Evolutionary conservation across 2,797 vertebrate species (phyloP).

Genomic region (Rhincodon typus): DNA sequence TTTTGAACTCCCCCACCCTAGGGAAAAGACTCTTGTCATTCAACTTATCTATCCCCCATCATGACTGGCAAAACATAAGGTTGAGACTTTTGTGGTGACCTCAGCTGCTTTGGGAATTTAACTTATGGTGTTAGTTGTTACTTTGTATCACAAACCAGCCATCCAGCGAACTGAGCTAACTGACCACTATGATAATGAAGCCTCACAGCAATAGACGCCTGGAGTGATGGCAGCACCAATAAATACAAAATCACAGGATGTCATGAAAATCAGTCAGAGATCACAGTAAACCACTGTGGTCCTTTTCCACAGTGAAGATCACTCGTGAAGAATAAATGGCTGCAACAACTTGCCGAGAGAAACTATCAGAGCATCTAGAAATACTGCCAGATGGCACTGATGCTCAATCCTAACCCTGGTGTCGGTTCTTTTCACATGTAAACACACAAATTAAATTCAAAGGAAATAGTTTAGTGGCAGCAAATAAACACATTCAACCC

Average conservation of each 20-base stretch:
- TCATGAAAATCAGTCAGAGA: neutral
- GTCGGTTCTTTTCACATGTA: neutral
- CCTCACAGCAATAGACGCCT: neutral
- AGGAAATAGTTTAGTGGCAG: neutral
- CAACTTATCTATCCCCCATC: too few relatives aligned
- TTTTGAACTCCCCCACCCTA: too few relatives aligned
- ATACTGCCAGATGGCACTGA: neutral
- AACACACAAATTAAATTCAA: neutral
- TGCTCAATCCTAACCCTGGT: too few relatives aligned
- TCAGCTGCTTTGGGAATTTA: too few relatives aligned
- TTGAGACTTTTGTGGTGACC: too few relatives aligned
- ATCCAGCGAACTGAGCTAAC: too few relatives aligned
- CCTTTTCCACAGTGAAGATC: neutral
- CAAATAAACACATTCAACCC: neutral
- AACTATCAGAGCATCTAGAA: neutral
- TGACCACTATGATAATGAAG: too few relatives aligned
- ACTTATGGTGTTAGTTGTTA: too few relatives aligned
- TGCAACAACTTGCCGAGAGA: neutral
- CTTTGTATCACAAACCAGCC: too few relatives aligned
- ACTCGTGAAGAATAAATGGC: neutral
- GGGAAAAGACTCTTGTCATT: too few relatives aligned
- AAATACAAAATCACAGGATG: neutral
- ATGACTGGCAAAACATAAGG: too few relatives aligned
- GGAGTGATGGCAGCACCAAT: neutral
- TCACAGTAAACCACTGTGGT: neutral